A percentile compares a stretch with the other conserved stretches of the same genome.
Conservation (phyloP, 2,797 vertebrate genomes). For the Hapalemur alaotrensis region DNA sequence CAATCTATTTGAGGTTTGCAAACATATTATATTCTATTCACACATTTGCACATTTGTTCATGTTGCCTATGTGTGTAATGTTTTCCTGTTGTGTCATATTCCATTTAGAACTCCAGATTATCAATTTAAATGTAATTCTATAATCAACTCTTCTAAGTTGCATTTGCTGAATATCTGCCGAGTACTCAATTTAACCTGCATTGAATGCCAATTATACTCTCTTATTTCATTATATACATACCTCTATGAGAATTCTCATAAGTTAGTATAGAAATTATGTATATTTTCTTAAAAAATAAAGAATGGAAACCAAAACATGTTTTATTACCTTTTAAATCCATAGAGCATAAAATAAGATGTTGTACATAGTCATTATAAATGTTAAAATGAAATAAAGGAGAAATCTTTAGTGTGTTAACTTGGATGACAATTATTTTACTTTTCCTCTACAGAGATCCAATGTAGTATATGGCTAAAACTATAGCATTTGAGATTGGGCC, state of each 20-base stretch:
- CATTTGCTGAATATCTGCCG: slow-evolving; percentile 44
- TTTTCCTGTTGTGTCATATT: slow-evolving; percentile 37
- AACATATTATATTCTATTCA: slow-evolving; percentile 9
- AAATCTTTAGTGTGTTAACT: neutral
- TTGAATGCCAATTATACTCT: slow-evolving; percentile 4
- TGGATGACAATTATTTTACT: neutral
- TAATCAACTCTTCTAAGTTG: slow-evolving; percentile 45
- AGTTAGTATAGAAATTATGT: neutral
- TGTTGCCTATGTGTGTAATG: slow-evolving; percentile 4
- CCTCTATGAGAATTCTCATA: neutral
- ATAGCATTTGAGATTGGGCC: neutral
- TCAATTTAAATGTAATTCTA: slow-evolving; percentile 55
- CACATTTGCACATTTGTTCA: neutral
- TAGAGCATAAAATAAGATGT: neutral
- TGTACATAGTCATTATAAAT: neutral
- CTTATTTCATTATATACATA: neutral
- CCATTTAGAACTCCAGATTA: slow-evolving; percentile 44
- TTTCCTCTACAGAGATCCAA: neutral
- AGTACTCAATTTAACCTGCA: slow-evolving; percentile 1
- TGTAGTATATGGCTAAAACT: neutral
- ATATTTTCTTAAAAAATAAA: neutral
- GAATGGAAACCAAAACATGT: neutral
- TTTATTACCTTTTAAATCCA: neutral
- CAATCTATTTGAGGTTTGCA: neutral
- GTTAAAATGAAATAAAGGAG: neutral